Evolutionary conservation across 92 coral and sea anemone genomes (phyloP).

Genomic region (Umimayanthus kanabou): DNA sequence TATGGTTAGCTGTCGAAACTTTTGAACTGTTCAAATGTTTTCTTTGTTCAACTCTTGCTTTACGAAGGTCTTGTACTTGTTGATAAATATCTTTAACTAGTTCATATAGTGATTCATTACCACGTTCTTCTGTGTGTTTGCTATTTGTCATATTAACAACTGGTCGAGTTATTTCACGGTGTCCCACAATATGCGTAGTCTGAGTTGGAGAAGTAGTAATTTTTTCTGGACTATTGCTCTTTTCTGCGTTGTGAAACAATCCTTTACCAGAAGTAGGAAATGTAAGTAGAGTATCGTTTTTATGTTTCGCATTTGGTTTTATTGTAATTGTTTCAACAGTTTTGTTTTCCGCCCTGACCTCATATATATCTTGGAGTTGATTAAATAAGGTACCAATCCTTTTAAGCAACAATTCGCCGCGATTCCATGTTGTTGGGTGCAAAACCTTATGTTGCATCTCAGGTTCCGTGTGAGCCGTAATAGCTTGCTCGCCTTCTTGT

Average conservation of each 20-base stretch:
- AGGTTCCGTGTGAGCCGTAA: background rate
- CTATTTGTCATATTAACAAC: conserved; percentile 19
- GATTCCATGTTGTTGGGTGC: background rate
- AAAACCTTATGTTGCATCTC: background rate
- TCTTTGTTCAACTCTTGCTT: background rate
- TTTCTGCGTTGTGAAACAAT: background rate
- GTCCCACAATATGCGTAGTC: conserved; percentile 21
- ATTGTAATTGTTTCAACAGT: background rate
- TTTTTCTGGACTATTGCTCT: background rate
- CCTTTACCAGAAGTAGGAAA: background rate
- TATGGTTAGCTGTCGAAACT: background rate
- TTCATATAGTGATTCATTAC: conserved; percentile 2
- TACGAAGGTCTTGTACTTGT: conserved; percentile 24
- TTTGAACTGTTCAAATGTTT: background rate
- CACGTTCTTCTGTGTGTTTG: background rate
- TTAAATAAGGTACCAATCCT: conserved; percentile 32
- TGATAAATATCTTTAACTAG: conserved; percentile 33
- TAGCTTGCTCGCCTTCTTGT: background rate
- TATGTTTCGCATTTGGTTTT: background rate
- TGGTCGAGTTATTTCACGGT: conserved; percentile 37
- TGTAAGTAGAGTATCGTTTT: background rate
- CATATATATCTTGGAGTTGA: conserved; percentile 31
- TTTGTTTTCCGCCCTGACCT: background rate
- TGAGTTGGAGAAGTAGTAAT: conserved; percentile 12
- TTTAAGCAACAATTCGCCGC: conserved; percentile 9